These are phyloP conservation scores for Sorex maritimensis DNA, from an alignment of 2,797 vertebrate species.

Conservation along the genomic window DNA sequence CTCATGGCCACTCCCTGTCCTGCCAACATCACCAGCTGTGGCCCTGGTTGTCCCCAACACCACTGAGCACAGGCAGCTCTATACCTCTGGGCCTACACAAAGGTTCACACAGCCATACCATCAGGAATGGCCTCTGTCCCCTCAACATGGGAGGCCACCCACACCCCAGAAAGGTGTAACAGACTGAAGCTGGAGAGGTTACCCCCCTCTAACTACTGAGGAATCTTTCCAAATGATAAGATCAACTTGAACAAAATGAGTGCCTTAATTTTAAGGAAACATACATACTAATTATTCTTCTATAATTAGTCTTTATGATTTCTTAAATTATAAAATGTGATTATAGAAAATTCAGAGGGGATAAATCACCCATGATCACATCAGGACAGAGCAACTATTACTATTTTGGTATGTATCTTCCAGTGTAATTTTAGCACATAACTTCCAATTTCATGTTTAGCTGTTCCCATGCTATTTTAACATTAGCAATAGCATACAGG, in stretches of 20 bases:
- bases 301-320: slow-evolving; percentile 36
- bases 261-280: slow-evolving; percentile 48
- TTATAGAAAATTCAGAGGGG: background rate
- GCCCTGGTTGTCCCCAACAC: too few species aligned
- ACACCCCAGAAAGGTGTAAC: background rate
- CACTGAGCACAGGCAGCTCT: too few species aligned
- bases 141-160: too few species aligned
- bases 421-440: background rate
- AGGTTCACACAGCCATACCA: too few species aligned
- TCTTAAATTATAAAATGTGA: slow-evolving; percentile 54
- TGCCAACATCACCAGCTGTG: too few species aligned
- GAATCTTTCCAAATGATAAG: slow-evolving; percentile 23
- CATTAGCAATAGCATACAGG: slow-evolving; percentile 5
- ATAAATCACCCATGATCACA: background rate
- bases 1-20: too few species aligned
- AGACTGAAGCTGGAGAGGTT: slow-evolving; percentile 21
- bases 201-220: background rate
- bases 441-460: background rate
- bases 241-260: slow-evolving; percentile 51
- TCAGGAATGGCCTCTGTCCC: too few species aligned
- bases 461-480: background rate
- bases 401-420: slow-evolving; percentile 44
- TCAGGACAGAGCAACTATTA: slow-evolving; percentile 20
- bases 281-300: background rate
- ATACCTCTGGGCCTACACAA: too few species aligned